phyloP scores from a whole-genome alignment of 1,140 invertebrate genomes.

The Limonius californicus region DNA sequence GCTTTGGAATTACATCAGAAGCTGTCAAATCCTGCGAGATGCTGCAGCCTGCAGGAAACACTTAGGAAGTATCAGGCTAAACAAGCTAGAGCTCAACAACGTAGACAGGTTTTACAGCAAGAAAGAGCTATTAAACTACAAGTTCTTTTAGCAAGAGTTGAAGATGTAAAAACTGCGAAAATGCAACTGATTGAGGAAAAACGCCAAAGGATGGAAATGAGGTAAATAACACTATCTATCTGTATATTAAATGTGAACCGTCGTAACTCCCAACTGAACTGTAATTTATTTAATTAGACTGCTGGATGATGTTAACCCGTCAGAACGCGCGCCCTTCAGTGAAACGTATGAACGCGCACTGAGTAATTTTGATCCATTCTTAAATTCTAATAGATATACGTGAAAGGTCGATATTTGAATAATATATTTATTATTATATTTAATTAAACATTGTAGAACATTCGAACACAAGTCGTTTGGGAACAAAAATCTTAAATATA shows the following conservation, averaged over 20 bases:
- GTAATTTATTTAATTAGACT: too few species aligned
- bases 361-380: too few species aligned
- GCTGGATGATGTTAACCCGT: background rate
- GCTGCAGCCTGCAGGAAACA: constrained; percentile 76
- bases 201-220: constrained; percentile 76
- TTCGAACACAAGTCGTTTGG: too few species aligned
- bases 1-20: constrained; percentile 91
- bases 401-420: too few species aligned
- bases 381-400: too few species aligned
- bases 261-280: background rate
- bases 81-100: constrained; percentile 77
- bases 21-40: constrained; percentile 83
- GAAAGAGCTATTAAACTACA: constrained; percentile 83
- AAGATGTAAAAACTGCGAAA: constrained; percentile 87
- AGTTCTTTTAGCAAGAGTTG: constrained; percentile 82
- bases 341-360: too few species aligned
- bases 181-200: constrained; percentile 81
- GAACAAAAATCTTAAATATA: too few species aligned
- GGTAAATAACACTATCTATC: constrained; percentile 19
- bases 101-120: constrained; percentile 73
- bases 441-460: too few species aligned
- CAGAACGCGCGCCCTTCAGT: too few species aligned
- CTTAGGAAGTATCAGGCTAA: constrained; percentile 79
- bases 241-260: background rate
- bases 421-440: too few species aligned